Evolutionary conservation across 1,140 invertebrate species (phyloP).

Genomic region (Meloidogyne exigua): DNA sequence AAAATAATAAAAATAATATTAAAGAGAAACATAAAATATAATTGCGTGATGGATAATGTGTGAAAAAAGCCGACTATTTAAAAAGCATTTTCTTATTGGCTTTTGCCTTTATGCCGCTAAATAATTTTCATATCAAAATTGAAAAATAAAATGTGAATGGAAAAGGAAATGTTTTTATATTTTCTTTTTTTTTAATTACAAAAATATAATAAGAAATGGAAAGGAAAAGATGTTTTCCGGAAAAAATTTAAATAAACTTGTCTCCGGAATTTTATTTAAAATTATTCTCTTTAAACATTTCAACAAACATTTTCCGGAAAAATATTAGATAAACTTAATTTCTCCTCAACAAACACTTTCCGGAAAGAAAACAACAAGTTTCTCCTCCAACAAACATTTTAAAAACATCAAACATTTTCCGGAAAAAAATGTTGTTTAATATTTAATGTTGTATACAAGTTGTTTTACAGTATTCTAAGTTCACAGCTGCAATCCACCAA

Average conservation of each 20-base stretch:
- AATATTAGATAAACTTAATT: too few relatives aligned
- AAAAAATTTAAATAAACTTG: not conserved
- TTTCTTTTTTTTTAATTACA: too few relatives aligned
- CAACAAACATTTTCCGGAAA: not conserved
- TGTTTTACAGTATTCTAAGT: not conserved
- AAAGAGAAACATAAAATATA: not conserved
- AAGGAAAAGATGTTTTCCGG: too few relatives aligned
- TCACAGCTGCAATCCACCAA: not conserved
- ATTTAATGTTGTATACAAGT: not conserved
- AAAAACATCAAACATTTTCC: not conserved
- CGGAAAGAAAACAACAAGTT: too few relatives aligned
- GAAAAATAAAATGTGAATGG: not conserved
- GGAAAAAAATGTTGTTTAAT: not conserved
- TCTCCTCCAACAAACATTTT: too few relatives aligned
- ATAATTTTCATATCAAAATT: slow-evolving; percentile 5
- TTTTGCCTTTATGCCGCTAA: not conserved
- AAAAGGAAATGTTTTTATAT: not conserved
- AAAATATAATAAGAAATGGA: too few relatives aligned
- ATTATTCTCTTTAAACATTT: not conserved
- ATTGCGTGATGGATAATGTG: slow-evolving; percentile 1
- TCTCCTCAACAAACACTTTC: too few relatives aligned
- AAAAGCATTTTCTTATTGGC: not conserved
- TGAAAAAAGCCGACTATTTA: not conserved
- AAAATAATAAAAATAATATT: not conserved
- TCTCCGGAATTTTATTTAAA: not conserved